Base-by-base conservation (phyloP, 2,888 invertebrate species). In the Meteorus colon region DNA sequence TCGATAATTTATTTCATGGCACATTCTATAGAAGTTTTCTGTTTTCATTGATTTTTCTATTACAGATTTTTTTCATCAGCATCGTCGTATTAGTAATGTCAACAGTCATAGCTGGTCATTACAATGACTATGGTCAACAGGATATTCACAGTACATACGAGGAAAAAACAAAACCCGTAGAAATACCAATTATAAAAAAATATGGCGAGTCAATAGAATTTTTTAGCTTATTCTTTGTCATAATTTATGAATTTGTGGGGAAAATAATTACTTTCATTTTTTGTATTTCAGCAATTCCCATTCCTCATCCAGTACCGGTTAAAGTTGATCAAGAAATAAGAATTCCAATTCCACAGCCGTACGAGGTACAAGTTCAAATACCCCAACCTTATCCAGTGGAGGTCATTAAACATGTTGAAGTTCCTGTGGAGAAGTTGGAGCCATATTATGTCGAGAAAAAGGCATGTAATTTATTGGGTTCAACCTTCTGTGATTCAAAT, bases 321-420 rank as follows among this genome's bases (percentile, higher is more conserved):
- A 91, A 91, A 71, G 91, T 92, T 5, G 91, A 91, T 0, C 92
- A 92, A 77, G 90, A 90, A 70, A 91, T 92, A 27, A 89, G 89
- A 80, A 90, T 92, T 45, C 92, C 92, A 24, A 90, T 92, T 12
- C 92, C 92, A 0, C 92, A 92, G 77, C 92, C 93, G 24, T 92
- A 92, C 87, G 91, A 92, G 29, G 92, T 93, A 16, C 90, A 91
- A 84, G 90, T 92, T 4, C 85, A 87, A 77, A 86, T 89, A 73
- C 89, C 89, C 14, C 87, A 89, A 48, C 89, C 89, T 0, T 87
- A 88, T 76, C 87, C 89, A 4, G 88, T 89, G 0, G 92, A 92
- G 68, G 91, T 92, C 0, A 85, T 91, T 51, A 92, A 90, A 78
- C 91, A 92, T 29, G 89, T 92, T 0, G 92, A 92, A 74, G 90